phyloP scores from a whole-genome alignment of 2,888 invertebrate genomes.

The Scaptomyza reducta region DNA sequence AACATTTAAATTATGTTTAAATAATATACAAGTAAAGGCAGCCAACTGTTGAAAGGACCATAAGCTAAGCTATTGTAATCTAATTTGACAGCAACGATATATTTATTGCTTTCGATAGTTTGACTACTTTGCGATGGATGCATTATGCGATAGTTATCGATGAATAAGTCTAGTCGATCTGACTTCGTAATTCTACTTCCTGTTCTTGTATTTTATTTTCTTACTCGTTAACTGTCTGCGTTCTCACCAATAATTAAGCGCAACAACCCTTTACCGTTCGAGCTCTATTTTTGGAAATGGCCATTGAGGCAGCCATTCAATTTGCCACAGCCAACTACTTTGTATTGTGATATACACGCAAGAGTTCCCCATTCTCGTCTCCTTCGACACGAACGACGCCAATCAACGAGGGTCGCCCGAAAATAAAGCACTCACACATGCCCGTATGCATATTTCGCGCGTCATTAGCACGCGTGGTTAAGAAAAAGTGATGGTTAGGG shows the following conservation, averaged over 20 bases:
- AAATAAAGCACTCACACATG: conserved; percentile 66
- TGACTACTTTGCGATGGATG: background rate
- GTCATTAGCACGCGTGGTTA: conserved; percentile 78
- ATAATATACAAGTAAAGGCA: background rate
- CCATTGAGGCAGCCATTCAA: background rate
- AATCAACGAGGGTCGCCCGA: conserved; percentile 59
- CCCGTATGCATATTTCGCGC: conserved; percentile 77
- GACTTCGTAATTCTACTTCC: background rate
- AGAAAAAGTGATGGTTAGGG: background rate
- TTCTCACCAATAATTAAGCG: conserved; percentile 7
- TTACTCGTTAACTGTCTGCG: background rate
- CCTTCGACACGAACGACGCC: conserved; percentile 45
- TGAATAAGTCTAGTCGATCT: background rate
- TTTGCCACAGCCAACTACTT: background rate
- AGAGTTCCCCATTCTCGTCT: conserved; percentile 26
- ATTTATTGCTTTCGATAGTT: background rate
- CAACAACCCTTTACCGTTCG: background rate
- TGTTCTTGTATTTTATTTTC: background rate
- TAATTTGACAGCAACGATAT: background rate
- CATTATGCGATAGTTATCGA: background rate
- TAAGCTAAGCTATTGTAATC: background rate
- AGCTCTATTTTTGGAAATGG: conserved; percentile 12
- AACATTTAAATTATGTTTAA: background rate
- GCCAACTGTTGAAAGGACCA: too few relatives aligned
- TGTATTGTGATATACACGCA: conserved; percentile 5